Conservation (phyloP, 2,113 vertebrate genomes). For the Hydrochoerus hydrochaeris region DNA sequence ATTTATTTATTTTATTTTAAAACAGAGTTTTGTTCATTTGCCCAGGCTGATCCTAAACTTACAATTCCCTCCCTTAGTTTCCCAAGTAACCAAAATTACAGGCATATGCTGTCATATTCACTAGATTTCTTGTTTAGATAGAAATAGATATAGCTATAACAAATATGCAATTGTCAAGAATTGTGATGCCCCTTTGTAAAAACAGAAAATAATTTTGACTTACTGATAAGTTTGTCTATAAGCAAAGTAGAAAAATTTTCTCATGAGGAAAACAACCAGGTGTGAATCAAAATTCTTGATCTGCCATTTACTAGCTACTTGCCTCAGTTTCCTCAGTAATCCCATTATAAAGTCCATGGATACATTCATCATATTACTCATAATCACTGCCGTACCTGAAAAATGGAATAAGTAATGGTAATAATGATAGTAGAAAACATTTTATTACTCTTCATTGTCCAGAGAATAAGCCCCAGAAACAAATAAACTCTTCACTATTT, state of each 20-base stretch:
- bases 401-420: not conserved
- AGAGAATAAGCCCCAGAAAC: not conserved
- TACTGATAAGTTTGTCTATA: not conserved
- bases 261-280: not conserved
- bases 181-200: not conserved
- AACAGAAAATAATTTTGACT: not conserved
- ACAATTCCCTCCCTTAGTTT: not conserved
- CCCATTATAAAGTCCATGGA: not conserved
- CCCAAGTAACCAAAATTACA: not conserved
- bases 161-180: not conserved
- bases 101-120: not conserved
- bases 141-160: not conserved
- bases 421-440: not conserved
- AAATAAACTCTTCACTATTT: not conserved
- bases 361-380: not conserved
- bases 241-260: not conserved
- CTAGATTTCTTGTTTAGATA: not conserved
- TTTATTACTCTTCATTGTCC: not conserved
- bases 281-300: not conserved
- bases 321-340: not conserved
- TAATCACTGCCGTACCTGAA: not conserved
- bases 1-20: not conserved
- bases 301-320: not conserved
- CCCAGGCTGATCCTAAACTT: not conserved
- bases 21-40: not conserved